Evolutionary conservation across 2,113 vertebrate species (phyloP).

Genomic region (Ceuthmochares aereus): DNA sequence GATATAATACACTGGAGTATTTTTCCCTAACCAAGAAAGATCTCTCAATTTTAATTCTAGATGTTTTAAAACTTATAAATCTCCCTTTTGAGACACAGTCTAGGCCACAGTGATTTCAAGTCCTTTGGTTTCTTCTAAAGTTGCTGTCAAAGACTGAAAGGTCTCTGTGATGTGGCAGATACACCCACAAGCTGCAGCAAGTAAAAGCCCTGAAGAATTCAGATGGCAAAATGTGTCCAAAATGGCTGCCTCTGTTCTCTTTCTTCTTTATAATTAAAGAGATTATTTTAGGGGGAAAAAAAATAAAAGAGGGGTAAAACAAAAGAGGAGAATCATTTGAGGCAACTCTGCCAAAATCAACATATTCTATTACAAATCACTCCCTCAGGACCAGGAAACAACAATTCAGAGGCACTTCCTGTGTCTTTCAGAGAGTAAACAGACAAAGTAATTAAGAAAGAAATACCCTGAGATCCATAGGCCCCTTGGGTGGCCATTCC

Average conservation of each 20-base stretch:
- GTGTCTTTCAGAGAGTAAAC: background rate
- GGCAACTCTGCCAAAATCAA: slow-evolving; percentile 16
- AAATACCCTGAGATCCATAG: background rate
- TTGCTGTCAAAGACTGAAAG: background rate
- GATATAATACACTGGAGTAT: background rate
- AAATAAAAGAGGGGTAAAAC: background rate
- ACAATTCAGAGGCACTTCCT: background rate
- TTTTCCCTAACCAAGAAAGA: background rate
- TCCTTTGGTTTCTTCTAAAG: slow-evolving; percentile 11
- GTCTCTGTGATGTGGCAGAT: slow-evolving; percentile 23
- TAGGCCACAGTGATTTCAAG: background rate
- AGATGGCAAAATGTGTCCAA: background rate
- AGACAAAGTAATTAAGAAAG: background rate
- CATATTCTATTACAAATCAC: background rate
- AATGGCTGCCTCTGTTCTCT: background rate
- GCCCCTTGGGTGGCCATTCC: background rate
- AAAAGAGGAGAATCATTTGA: background rate
- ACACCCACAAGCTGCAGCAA: slow-evolving; percentile 3
- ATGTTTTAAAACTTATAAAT: background rate
- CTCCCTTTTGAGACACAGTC: background rate
- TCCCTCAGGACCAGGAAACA: background rate
- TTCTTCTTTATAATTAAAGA: background rate
- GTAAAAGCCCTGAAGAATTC: slow-evolving; percentile 8
- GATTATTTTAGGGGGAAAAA: background rate
- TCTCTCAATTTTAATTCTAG: slow-evolving; percentile 10